A percentile compares a stretch with the other conserved stretches of the same genome.
Evolutionary conservation across 2,888 invertebrate genomes (phyloP).

Genomic region (Panorpa germanica): DNA sequence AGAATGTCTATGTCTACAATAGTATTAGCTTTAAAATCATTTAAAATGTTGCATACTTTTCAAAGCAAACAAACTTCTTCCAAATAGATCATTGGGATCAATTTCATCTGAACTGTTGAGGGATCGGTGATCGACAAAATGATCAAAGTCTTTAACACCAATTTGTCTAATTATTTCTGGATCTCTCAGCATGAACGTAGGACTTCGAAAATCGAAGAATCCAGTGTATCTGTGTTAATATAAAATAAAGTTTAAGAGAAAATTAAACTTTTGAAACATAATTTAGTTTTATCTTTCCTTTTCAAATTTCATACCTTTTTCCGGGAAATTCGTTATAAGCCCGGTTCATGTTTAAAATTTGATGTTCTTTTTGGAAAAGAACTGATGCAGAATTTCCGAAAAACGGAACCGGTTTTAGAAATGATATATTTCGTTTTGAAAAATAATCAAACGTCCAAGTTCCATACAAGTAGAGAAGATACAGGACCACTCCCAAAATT

Average conservation of each 20-base stretch:
- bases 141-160: constrained; percentile 21
- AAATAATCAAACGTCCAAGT: too few species aligned
- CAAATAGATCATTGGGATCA: constrained; percentile 27
- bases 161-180: constrained; percentile 21
- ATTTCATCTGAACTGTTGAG: constrained; percentile 22
- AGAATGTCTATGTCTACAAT: neutral
- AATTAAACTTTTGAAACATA: too few species aligned
- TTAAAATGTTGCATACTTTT: constrained; percentile 18
- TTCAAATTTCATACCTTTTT: too few species aligned
- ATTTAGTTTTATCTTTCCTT: too few species aligned
- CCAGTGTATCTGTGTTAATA: constrained; percentile 26
- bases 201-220: constrained; percentile 17
- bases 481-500: too few species aligned
- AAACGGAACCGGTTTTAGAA: constrained; percentile 2
- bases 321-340: constrained; percentile 1
- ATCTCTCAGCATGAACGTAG: constrained; percentile 18
- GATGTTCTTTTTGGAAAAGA: neutral
- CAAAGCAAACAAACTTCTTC: constrained; percentile 17
- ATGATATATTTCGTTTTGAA: neutral
- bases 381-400: neutral
- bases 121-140: constrained; percentile 22
- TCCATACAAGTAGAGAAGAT: too few species aligned
- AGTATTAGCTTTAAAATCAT: neutral
- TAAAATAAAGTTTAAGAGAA: too few species aligned
- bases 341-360: neutral